Base-by-base conservation (phyloP, 2,888 invertebrate species). In the Eledona agricola region DNA sequence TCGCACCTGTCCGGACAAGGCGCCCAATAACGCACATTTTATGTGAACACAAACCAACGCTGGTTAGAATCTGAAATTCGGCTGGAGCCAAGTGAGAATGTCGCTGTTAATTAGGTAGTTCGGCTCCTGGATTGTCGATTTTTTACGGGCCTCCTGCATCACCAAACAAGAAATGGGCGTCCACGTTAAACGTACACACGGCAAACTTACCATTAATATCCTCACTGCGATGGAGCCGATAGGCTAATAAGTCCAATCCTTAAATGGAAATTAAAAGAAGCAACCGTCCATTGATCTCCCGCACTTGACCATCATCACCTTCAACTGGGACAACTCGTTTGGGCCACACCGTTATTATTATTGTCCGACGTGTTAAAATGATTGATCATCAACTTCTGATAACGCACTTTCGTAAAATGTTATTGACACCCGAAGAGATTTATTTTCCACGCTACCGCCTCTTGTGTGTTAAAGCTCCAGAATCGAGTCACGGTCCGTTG, bases 311-410 rank as follows among this genome's bases (percentile, higher is more conserved):
- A 5, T 11, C 3, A 25, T 25, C 25, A 11, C 9, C 11, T 13
- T 6, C n/a, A n/a, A 10, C 11, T 3, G 12, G 20, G 42, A 42
- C 42, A 42, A 31, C 10, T 28, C 11, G 5, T 4, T 13, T 42
- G 42, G 42, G 20, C 42, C 10, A 31, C 31, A 16, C 12, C 15
- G 13, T 42, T 42, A 42, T 46, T 46, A 46, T 32, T 29, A 35
- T 26, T 35, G 31, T 23, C 12, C 15, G 28, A 53, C 40, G 53
- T 53, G 53, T 53, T 47, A 53, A 53, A 47, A 53, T 53, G 53
- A 53, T 53, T 42, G 47, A 53, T 53, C 38, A 26, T 52, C 47
- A 32, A 32, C 7, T 49, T 50, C 40, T 50, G 50, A 50, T 50
- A 49, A 37, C 17, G 40, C 31, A 37, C 16, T 49, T 45, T 35